Evolutionary conservation across 2,888 invertebrate species (phyloP).

Genomic region (Cryptocephalus moraei): DNA sequence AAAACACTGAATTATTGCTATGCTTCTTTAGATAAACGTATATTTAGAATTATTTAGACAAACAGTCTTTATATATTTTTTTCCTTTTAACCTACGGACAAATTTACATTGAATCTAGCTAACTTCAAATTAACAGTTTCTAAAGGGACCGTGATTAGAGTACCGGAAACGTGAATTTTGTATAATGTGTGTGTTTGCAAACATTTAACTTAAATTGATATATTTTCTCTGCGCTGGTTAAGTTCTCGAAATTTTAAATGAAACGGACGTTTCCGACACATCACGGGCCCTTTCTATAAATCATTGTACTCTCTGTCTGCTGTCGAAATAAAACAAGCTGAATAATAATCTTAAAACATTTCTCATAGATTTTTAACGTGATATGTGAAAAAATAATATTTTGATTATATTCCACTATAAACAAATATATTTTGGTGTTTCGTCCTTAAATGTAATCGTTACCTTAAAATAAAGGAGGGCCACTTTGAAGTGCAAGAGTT

Average conservation of each 20-base stretch:
- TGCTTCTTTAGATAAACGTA: constrained; percentile 21
- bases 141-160: constrained; percentile 1
- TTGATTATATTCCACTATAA: constrained; percentile 17
- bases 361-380: constrained; percentile 13
- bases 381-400: constrained; percentile 25
- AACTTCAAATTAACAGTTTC: constrained; percentile 10
- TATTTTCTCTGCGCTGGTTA: too few species aligned
- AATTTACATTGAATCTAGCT: constrained; percentile 26
- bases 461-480: not conserved
- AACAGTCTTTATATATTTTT: constrained; percentile 28
- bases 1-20: constrained; percentile 35
- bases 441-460: constrained; percentile 7
- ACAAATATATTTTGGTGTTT: constrained; percentile 18
- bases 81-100: constrained; percentile 26
- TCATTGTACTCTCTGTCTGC: constrained; percentile 12
- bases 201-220: too few species aligned
- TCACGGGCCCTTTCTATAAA: constrained; percentile 4
- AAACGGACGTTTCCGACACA: too few species aligned
- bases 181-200: too few species aligned
- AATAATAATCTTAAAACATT: constrained; percentile 3
- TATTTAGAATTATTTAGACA: constrained; percentile 29
- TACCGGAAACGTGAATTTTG: constrained; percentile 2
- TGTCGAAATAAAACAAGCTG: constrained; percentile 9
- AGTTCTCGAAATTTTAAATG: not conserved
- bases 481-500: not conserved